A percentile compares a stretch with the other conserved stretches of the same genome.
phyloP scores from a whole-genome alignment of 2,888 invertebrate species.

The Mamestra brassicae region DNA sequence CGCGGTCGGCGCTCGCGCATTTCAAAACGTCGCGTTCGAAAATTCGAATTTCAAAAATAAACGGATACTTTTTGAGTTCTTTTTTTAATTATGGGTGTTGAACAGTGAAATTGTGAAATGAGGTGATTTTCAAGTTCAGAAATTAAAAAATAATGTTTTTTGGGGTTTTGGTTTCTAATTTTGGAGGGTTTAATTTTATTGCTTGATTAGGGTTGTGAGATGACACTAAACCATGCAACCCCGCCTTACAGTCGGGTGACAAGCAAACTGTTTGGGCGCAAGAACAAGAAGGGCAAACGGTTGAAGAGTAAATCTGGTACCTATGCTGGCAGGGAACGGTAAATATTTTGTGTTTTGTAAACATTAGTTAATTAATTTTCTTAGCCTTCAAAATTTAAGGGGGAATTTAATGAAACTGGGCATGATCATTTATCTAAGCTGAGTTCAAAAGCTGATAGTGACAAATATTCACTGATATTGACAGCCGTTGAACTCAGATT shows the following conservation, averaged over 20 bases:
- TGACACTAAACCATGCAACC: conserved; percentile 82
- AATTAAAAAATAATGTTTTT: background rate
- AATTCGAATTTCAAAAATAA: conserved; percentile 35
- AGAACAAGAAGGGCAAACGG: conserved; percentile 84
- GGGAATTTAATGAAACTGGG: too few relatives aligned
- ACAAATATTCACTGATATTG: too few relatives aligned
- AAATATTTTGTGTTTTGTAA: conserved; percentile 59
- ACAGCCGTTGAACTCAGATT: too few relatives aligned
- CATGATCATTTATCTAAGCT: too few relatives aligned
- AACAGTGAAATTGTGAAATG: conserved; percentile 58
- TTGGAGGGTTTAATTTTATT: conserved; percentile 33
- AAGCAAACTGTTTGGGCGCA: conserved; percentile 85
- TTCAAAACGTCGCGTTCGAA: conserved; percentile 33
- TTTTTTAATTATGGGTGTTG: conserved; percentile 47
- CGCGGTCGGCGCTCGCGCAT: conserved; percentile 76
- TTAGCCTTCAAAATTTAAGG: background rate
- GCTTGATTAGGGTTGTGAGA: conserved; percentile 63
- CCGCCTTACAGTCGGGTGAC: conserved; percentile 82
- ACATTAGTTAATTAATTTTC: background rate
- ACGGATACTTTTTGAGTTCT: background rate
- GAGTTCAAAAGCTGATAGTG: too few relatives aligned
- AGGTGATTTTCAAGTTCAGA: conserved; percentile 56
- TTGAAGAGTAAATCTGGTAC: conserved; percentile 83
- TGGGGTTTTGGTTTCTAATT: conserved; percentile 23
- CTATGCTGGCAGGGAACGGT: conserved; percentile 85